Evolutionary conservation across 1,140 invertebrate genomes (phyloP).

Genomic region (Coptotermes formosanus): DNA sequence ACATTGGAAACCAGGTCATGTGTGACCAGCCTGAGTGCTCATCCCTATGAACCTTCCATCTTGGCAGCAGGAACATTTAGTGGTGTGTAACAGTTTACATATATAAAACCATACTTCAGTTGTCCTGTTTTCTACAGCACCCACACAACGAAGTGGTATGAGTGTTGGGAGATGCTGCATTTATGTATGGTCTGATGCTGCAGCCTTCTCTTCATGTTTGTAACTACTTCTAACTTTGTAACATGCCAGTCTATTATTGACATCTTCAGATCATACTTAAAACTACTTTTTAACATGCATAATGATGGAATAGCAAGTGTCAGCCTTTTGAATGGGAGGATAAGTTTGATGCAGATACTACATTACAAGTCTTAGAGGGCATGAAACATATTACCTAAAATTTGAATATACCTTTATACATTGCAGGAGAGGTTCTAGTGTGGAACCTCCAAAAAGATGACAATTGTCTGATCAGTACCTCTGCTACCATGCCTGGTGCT

Average conservation of each 20-base stretch:
- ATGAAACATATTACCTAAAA: neutral
- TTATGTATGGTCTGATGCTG: no score
- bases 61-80: constrained; percentile 49
- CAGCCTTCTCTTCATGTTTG: no score
- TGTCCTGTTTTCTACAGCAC: no score
- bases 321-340: neutral
- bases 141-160: no score
- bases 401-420: constrained; percentile 21
- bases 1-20: constrained; percentile 46
- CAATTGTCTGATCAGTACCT: constrained; percentile 15
- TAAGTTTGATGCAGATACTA: constrained; percentile 25
- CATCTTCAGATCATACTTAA: no score
- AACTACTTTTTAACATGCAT: no score
- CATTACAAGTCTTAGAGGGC: neutral
- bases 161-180: no score
- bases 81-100: constrained; percentile 39
- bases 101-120: no score
- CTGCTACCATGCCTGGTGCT: constrained; percentile 18
- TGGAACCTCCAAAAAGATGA: constrained; percentile 44
- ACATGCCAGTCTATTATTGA: no score
- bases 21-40: constrained; percentile 46
- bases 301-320: no score
- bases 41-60: constrained; percentile 49
- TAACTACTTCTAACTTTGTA: no score
- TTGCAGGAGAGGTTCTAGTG: constrained; percentile 47